Evolutionary conservation across 2,113 vertebrate genomes (phyloP), one percentile per base, ranked within the genome.

Genomic region (Triplophysa tibetana): DNA sequence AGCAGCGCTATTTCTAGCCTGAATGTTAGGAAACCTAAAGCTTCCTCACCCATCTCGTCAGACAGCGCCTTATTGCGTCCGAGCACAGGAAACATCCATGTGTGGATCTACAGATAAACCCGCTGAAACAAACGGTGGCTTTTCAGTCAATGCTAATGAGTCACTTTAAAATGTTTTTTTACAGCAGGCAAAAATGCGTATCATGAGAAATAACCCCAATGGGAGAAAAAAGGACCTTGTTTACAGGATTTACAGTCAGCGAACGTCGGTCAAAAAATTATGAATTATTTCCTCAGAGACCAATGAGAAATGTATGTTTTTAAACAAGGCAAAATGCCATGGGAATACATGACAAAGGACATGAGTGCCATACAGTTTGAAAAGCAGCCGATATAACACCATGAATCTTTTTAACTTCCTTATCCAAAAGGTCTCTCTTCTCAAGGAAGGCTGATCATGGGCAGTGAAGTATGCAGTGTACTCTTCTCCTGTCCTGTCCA

Each of bases 1-100:
- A 92, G 90, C 82, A 88, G 87, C 85, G 92, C 94, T 97, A 96
- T 97, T 97, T 97, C 94, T 93, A 95, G 93, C 87, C 81, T 94
- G 92, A 95, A 96, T 93, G 91, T 91, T 90, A 94, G 94, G 93
- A 96, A 95, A 91, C 93, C 90, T 82, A 91, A 88, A 74, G 90
- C 93, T 92, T 84, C 83, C 83, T 84, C 45, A 70, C 60, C 70
- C 80, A 75, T 52, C 70, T 91, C 90, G 88, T 87, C 78, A 84
- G 87, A 65, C 45, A 63, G 77, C 23, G 60, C 43, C 50, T 61
- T 64, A 33, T 70, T 87, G 74, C 93, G 91, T 93, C 93, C 91
- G 88, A 88, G 86, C 92, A 93, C 95, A 94, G 80, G 85, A 92
- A 93, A 90, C 89, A 84, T 89, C 88, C 93, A 88, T 83, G 90